Base-by-base conservation (phyloP, 1,140 invertebrate species). In the Musca domestica region DNA sequence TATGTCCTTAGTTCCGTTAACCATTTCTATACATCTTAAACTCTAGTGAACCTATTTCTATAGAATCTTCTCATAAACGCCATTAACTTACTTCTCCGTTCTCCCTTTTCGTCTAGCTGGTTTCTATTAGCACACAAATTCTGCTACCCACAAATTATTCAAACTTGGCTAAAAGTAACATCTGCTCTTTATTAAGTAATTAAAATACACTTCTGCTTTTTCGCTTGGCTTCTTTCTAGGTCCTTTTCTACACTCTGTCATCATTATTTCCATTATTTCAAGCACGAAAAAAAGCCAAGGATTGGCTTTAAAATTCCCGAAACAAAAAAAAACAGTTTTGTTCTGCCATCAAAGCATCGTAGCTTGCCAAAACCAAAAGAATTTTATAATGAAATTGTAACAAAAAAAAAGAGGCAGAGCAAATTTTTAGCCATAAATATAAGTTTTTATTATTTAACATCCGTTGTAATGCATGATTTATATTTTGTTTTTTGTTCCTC, bases 101-200 rank as follows among this genome's bases (percentile, higher is more conserved):
- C n/a, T n/a, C n/a, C n/a, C n/a, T n/a, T n/a, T n/a, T n/a, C n/a
- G n/a, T n/a, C n/a, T n/a, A n/a, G n/a, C n/a, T n/a, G n/a, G n/a
- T n/a, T n/a, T n/a, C n/a, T n/a, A n/a, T n/a, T n/a, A n/a, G n/a
- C n/a, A n/a, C n/a, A n/a, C n/a, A n/a, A n/a, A n/a, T n/a, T n/a
- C n/a, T n/a, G n/a, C 12, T 20, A 52, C 19, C 19, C 23, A 52
- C 12, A 52, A 52, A 20, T 58, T 15, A n/a, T 17, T 17, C 23
- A 30, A 30, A 30, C 25, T 56, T 56, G 52, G 5, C 49, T 20
- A 19, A 52, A 9, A 3, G n/a, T 19, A 41, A 61, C 56, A 61
- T 41, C 56, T 61, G 56, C n/a, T 30, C 27, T 61, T 61, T 61
- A 61, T 61, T 41, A 20, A 61, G 56, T 61, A 61, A 41, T 61